phyloP scores from a whole-genome alignment of 1,140 invertebrate genomes.

The Halictus rubicundus region DNA sequence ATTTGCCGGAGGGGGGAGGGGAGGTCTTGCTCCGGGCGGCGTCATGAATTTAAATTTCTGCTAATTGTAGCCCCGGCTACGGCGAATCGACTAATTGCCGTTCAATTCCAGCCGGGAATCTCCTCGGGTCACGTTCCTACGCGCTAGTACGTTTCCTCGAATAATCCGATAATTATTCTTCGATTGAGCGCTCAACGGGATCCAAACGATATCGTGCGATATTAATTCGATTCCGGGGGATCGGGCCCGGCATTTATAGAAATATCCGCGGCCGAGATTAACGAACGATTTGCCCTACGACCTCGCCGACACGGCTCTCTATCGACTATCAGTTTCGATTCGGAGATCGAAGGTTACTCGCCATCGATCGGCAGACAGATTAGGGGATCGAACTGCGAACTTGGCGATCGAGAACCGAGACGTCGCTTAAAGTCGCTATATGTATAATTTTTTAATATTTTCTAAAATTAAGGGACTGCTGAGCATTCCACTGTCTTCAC shows the following conservation, averaged over 20 bases:
- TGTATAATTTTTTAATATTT: too few species aligned
- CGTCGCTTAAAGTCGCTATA: too few species aligned
- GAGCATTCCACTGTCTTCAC: too few species aligned
- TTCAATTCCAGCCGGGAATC: conserved; percentile 24
- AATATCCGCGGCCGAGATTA: not conserved
- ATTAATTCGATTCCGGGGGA: conserved; percentile 23
- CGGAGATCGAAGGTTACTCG: too few species aligned
- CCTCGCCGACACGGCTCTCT: not conserved
- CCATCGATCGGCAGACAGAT: too few species aligned
- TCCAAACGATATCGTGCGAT: conserved; percentile 24
- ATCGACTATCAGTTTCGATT: too few species aligned
- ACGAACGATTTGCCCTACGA: not conserved
- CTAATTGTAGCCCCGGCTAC: conserved; percentile 25
- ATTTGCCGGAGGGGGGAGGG: too few species aligned
- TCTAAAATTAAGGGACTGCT: too few species aligned
- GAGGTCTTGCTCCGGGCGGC: not conserved
- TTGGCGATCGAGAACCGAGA: too few species aligned
- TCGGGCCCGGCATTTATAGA: conserved; percentile 21
- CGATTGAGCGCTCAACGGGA: conserved; percentile 26
- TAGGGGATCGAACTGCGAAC: too few species aligned
- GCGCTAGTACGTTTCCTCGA: conserved; percentile 29
- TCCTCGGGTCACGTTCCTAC: not conserved
- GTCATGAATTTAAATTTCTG: conserved; percentile 55
- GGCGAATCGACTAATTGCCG: conserved; percentile 39
- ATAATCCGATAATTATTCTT: conserved; percentile 46